phyloP scores from a whole-genome alignment of 1,140 invertebrate genomes.

The Drosophila rufa region DNA sequence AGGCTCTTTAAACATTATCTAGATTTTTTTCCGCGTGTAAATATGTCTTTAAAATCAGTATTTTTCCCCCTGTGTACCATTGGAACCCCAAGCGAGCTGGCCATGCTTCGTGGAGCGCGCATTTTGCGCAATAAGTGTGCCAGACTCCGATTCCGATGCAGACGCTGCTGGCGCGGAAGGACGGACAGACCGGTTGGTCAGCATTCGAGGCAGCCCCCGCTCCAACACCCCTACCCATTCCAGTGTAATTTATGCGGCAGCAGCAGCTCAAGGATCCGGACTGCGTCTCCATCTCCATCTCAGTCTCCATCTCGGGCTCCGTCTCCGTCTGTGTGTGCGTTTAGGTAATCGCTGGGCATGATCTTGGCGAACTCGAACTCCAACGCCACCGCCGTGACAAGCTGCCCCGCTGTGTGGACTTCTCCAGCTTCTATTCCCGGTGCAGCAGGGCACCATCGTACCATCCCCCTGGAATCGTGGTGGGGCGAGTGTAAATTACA shows the following conservation, averaged over 20 bases:
- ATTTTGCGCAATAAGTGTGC: slow-evolving; percentile 83
- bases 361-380: slow-evolving; percentile 61
- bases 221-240: slow-evolving; percentile 24
- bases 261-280: slow-evolving; percentile 78
- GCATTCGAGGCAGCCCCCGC: slow-evolving; percentile 28
- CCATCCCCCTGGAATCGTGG: slow-evolving; percentile 50
- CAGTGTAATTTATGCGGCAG: slow-evolving; percentile 78
- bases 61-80: slow-evolving; percentile 35
- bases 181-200: slow-evolving; percentile 69
- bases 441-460: slow-evolving; percentile 51
- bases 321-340: slow-evolving; percentile 57
- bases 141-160: slow-evolving; percentile 59
- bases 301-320: not conserved
- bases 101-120: slow-evolving; percentile 80
- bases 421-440: slow-evolving; percentile 14
- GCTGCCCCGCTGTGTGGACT: slow-evolving; percentile 73
- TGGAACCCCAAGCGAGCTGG: slow-evolving; percentile 54
- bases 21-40: not conserved
- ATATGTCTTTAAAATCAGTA: not conserved
- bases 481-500: slow-evolving; percentile 77
- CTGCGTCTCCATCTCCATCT: slow-evolving; percentile 14
- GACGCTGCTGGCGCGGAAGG: slow-evolving; percentile 39
- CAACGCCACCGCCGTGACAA: slow-evolving; percentile 74
- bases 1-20: too few relatives aligned
- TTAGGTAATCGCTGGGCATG: slow-evolving; percentile 82